Evolutionary conservation across 2,113 vertebrate species (phyloP).

Genomic region (Scolopax mira): DNA sequence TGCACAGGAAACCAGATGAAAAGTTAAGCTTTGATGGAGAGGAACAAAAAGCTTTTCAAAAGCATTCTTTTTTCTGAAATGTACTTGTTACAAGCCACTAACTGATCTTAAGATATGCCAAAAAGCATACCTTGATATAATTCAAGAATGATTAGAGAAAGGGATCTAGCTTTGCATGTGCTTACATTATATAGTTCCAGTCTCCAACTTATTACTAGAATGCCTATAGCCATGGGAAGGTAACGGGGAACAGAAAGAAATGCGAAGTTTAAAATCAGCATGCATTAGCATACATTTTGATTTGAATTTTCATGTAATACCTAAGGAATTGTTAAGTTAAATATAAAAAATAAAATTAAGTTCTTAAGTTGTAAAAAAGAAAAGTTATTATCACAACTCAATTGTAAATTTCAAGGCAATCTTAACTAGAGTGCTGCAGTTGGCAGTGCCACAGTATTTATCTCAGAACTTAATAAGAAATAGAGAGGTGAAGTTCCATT

Average conservation of each 20-base stretch:
- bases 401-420: neutral
- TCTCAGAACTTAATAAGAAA: neutral
- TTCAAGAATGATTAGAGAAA: neutral
- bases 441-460: neutral
- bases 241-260: neutral
- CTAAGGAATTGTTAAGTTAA: neutral
- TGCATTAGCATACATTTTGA: neutral
- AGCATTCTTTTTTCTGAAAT: neutral
- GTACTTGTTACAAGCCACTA: neutral
- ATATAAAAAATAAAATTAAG: neutral
- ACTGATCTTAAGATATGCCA: neutral
- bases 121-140: neutral
- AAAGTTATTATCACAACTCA: neutral
- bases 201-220: neutral
- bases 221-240: accelerated
- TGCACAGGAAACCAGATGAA: neutral
- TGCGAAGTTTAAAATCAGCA: neutral
- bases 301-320: neutral
- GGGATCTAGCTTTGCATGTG: neutral
- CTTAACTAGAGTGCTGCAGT: neutral
- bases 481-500: neutral
- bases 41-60: neutral
- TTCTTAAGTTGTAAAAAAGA: neutral
- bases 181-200: neutral
- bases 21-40: neutral